Evolutionary conservation across 2,888 invertebrate genomes (phyloP).

Genomic region (Hermodice carunculata): DNA sequence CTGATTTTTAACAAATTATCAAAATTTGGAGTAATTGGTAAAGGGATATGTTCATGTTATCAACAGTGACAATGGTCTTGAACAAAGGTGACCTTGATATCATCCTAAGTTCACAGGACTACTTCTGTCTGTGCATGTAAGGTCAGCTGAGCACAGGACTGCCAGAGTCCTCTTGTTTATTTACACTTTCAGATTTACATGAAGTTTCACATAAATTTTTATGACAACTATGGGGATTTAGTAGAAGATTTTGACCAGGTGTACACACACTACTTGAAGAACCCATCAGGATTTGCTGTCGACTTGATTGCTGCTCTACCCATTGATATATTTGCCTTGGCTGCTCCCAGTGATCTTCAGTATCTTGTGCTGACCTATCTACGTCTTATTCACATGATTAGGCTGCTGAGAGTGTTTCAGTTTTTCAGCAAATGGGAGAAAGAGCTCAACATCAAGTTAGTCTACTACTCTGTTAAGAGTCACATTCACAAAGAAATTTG

Average conservation of each 20-base stretch:
- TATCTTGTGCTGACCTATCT: slow-evolving; percentile 6
- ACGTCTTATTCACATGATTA: slow-evolving; percentile 17
- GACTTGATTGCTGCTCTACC: slow-evolving; percentile 23
- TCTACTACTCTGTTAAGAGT: background rate
- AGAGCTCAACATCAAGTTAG: slow-evolving; percentile 25
- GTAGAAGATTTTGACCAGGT: slow-evolving; percentile 13
- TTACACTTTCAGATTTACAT: slow-evolving; percentile 28
- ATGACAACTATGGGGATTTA: slow-evolving; percentile 25
- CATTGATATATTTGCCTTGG: slow-evolving; percentile 27
- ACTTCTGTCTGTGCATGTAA: no score
- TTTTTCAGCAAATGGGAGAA: slow-evolving; percentile 22
- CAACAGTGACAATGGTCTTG: no score
- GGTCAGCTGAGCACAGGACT: no score
- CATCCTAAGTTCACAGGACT: no score
- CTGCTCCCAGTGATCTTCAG: slow-evolving; percentile 7
- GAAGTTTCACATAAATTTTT: slow-evolving; percentile 23
- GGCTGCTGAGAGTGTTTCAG: slow-evolving; percentile 5
- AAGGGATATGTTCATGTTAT: no score
- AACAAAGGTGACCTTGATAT: no score
- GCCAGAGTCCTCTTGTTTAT: no score
- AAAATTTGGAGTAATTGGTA: no score
- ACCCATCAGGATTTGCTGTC: slow-evolving; percentile 15
- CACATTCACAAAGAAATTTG: background rate
- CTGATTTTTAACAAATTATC: no score
- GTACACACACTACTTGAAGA: slow-evolving; percentile 10